These are phyloP conservation scores for Drosophila nigrodunni DNA, from an alignment of 1,140 invertebrate species.

Conservation along the genomic window DNA sequence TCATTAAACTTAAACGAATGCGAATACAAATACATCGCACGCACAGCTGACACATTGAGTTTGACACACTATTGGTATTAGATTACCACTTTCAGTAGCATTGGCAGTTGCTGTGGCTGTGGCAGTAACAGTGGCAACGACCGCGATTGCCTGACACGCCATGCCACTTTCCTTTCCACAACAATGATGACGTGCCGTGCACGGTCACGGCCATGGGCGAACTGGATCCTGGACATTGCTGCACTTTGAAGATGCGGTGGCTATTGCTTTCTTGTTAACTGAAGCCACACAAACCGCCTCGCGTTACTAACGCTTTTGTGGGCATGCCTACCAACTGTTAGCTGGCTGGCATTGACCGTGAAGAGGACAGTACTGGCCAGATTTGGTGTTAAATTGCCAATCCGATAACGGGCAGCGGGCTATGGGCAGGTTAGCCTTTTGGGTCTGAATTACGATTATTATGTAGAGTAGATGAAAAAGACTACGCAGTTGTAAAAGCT, in stretches of 20 bases:
- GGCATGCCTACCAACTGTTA: conserved; percentile 17
- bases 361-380: conserved; percentile 42
- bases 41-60: conserved; percentile 42
- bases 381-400: conserved; percentile 62
- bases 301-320: conserved; percentile 75
- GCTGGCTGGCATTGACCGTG: conserved; percentile 48
- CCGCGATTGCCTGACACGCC: conserved; percentile 33
- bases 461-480: conserved; percentile 39
- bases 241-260: conserved; percentile 17
- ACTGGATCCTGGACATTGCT: conserved; percentile 15
- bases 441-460: conserved; percentile 61
- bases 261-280: conserved; percentile 61
- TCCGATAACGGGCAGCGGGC: background rate
- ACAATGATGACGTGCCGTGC: conserved; percentile 30
- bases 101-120: conserved; percentile 8
- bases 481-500: no score
- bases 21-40: background rate
- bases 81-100: conserved; percentile 69
- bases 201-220: conserved; percentile 31
- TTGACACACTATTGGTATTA: conserved; percentile 41
- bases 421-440: conserved; percentile 17
- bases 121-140: conserved; percentile 33
- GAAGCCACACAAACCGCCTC: conserved; percentile 57
- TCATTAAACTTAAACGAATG: conserved; percentile 68
- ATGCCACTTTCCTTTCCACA: conserved; percentile 63